These are phyloP conservation scores for Halcyon senegalensis DNA, from an alignment of 2,113 vertebrate species.

Conservation along the genomic window DNA sequence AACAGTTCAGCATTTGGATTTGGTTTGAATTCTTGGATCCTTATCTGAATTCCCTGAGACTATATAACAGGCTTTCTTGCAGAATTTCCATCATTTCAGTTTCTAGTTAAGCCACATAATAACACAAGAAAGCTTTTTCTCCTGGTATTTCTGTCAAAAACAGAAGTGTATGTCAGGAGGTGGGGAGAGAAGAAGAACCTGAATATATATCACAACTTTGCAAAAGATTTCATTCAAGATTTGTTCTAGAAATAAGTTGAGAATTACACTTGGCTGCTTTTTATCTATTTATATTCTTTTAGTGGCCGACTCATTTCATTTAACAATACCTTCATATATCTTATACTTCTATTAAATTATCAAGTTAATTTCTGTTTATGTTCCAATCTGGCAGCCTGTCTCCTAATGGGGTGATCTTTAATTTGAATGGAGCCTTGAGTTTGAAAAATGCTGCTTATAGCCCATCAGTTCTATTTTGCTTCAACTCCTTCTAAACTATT, in stretches of 20 bases:
- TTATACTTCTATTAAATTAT: background rate
- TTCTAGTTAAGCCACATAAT: conserved; percentile 22
- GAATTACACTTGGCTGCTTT: background rate
- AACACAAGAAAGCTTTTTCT: conserved; percentile 1
- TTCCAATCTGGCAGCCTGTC: background rate
- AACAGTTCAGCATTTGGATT: conserved; percentile 56
- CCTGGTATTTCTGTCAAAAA: background rate
- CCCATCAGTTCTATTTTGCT: background rate
- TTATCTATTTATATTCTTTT: background rate
- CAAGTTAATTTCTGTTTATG: background rate
- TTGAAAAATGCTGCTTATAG: background rate
- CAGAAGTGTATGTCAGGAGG: background rate
- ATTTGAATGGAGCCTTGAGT: background rate
- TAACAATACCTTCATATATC: background rate
- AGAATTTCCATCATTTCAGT: background rate
- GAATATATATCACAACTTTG: background rate
- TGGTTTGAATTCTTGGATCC: conserved; percentile 60
- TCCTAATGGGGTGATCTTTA: background rate
- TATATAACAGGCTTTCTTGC: conserved; percentile 14
- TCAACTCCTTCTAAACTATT: background rate
- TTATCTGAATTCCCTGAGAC: conserved; percentile 38
- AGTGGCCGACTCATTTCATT: background rate
- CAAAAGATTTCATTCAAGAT: background rate
- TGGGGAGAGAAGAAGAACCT: background rate
- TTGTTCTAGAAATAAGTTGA: background rate